Conservation (phyloP, 2,888 invertebrate species). For the Tinea trinotella region DNA sequence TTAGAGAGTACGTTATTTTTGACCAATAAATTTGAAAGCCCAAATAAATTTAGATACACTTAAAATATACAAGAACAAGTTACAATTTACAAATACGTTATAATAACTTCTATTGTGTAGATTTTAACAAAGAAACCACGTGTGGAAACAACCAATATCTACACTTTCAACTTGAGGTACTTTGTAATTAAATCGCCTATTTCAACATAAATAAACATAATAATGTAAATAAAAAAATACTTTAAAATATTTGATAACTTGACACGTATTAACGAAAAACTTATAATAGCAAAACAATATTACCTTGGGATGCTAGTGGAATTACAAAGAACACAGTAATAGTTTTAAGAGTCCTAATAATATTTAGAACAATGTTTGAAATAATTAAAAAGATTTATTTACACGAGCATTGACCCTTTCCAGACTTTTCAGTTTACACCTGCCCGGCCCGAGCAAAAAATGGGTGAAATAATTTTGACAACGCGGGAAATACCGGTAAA, state of each 20-base stretch:
- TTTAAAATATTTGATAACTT: neutral
- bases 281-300: neutral
- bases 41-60: no score
- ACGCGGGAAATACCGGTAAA: constrained; percentile 1
- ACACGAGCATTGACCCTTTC: no score
- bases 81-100: no score
- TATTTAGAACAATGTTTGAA: no score
- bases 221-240: neutral
- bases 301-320: neutral
- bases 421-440: no score
- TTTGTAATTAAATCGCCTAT: no score
- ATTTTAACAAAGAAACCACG: neutral
- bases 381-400: no score
- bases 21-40: no score
- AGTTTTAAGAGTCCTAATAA: no score
- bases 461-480: neutral
- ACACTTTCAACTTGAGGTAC: no score
- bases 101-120: neutral
- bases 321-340: neutral
- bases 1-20: no score
- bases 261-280: neutral
- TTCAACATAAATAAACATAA: neutral
- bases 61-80: no score
- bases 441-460: neutral
- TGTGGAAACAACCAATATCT: neutral